Conservation (phyloP, 2,113 vertebrate species). For the Lasiurus cinereus region DNA sequence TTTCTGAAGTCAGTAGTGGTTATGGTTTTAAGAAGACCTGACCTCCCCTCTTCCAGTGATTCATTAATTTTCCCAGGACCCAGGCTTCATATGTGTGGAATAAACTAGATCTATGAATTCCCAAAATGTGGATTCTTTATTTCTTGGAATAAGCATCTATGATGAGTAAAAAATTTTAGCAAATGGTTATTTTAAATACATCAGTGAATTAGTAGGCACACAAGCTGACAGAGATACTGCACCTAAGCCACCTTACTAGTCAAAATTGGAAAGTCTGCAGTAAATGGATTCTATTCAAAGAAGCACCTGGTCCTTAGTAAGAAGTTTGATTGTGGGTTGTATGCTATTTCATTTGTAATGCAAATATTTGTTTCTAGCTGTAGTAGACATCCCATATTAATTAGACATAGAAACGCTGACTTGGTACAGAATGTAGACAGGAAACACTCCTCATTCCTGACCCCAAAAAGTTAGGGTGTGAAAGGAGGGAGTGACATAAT, state of each 20-base stretch:
- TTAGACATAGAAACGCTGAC: conserved; percentile 54
- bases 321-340: neutral
- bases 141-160: conserved; percentile 20
- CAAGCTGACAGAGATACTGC: neutral
- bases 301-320: neutral
- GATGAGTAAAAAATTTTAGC: neutral
- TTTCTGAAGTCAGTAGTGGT: neutral
- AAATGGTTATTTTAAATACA: conserved; percentile 9
- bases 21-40: neutral
- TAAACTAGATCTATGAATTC: neutral
- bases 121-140: neutral
- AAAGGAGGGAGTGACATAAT: neutral
- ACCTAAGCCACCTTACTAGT: neutral
- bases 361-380: conserved; percentile 72
- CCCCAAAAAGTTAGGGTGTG: neutral
- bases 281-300: conserved; percentile 9
- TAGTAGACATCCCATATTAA: conserved; percentile 57
- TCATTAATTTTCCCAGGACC: neutral
- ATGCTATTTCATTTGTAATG: conserved; percentile 11
- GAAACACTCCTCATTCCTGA: conserved; percentile 56
- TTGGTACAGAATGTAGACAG: conserved; percentile 5
- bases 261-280: neutral
- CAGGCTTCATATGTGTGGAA: neutral
- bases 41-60: neutral
- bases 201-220: neutral